Evolutionary conservation across 2,888 invertebrate species (phyloP), one percentile per base, ranked within the genome.

Genomic region (Tachina grossa): DNA sequence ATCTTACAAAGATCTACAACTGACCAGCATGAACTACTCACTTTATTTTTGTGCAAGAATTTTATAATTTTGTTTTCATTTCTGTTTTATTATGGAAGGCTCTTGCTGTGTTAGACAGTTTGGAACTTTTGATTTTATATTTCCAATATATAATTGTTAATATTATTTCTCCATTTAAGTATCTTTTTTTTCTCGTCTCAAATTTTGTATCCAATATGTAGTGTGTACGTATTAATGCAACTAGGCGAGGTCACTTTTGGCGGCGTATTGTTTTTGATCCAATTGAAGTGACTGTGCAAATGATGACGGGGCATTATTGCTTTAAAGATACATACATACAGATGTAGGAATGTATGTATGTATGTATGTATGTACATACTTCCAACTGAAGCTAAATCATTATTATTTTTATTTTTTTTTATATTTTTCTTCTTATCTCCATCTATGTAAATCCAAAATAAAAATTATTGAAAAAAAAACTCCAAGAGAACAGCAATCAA

Each of bases 251-350:
- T 82, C 85, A 81, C 68, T 81, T 85, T 78, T 71, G 85, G 83
- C 84, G 84, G 84, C 75, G 65, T 72, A 79, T 83, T 66, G 79
- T 83, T 79, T 85, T 85, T 85, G 85, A 85, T 85, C 85, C 85
- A 85, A 85, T 85, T 85, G 85, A 85, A 85, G 83, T 85, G 85
- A 85, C 85, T 85, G 85, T 83, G 85, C 85, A 85, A 85, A 85
- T 66, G 83, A 85, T 85, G 85, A 85, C 85, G 82, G 66, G 57
- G 85, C 85, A 79, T 22, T 74, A 85, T 61, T 51, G 75, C 57
- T 65, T 59, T 75, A 79, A 75, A 85, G 82, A 74, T 57, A 57
- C 59, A n/a, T 5, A 11, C 22, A 5, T 13, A 22, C 10, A 55
- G 11, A 9, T 31, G 31, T 31, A 31, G 2, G 31, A 4, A 31